Conservation (phyloP, 2,113 vertebrate species). For the Osmerus mordax region DNA sequence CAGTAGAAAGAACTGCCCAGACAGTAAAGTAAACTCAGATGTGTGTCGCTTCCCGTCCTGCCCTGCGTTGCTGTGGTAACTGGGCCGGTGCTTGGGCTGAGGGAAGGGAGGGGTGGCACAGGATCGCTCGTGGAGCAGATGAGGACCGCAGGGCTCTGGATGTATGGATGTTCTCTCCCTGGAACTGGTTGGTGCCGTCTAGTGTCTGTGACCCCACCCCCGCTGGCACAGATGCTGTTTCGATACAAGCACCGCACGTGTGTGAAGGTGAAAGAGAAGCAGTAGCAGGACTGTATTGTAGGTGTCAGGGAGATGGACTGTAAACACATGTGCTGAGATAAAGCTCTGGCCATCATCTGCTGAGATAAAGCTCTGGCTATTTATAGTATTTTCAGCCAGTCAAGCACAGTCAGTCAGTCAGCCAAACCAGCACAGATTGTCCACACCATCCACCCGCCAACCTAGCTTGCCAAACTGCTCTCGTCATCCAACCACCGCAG, state of each 20-base stretch:
- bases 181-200: not conserved
- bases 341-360: conserved; percentile 63
- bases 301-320: conserved; percentile 32
- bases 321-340: conserved; percentile 63
- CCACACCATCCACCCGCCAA: no score
- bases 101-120: conserved; percentile 21
- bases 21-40: conserved; percentile 49
- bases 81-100: conserved; percentile 28
- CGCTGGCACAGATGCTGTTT: conserved; percentile 7
- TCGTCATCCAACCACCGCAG: no score
- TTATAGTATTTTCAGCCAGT: conserved; percentile 56
- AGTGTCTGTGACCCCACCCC: not conserved
- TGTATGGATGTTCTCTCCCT: conserved; percentile 4
- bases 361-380: conserved; percentile 58
- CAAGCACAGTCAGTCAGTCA: conserved; percentile 35
- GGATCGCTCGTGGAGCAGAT: conserved; percentile 24
- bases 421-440: conserved; percentile 52
- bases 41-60: conserved; percentile 43
- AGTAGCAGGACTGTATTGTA: not conserved
- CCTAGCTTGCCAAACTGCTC: no score
- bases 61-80: conserved; percentile 51
- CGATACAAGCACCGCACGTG: not conserved
- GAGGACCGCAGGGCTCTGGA: not conserved
- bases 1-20: conserved; percentile 17
- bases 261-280: not conserved